Evolutionary conservation across 2,113 vertebrate genomes (phyloP), one percentile per base, ranked within the genome.

Genomic region (Agapornis roseicollis): DNA sequence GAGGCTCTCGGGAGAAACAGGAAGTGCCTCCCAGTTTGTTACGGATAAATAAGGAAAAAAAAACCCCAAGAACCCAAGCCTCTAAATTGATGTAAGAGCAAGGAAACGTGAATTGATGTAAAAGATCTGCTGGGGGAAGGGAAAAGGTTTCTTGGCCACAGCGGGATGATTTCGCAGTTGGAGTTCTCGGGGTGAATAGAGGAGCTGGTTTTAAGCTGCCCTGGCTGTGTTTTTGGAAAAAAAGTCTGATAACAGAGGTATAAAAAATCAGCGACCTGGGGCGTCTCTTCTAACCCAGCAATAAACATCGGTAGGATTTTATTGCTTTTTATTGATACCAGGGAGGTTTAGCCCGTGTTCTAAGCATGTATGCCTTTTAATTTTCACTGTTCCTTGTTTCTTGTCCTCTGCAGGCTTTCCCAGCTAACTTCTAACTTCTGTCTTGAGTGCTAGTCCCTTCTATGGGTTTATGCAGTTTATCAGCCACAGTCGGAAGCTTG

Each of bases 391-490:
- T 91, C 12, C 25, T 78, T 64, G 29, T 17, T 65, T 35, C 35
- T 70, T 61, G n/a, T 41, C 12, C 35, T 82, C 44, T 76, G n/a
- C 15, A 55, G 47, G 12, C 76, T 24, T 69, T 85, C 44, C 20
- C 28, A 68, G 7, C 33, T 61, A 11, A 16, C 33, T 69, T 60
- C 35, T 88, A 0, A 69, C 33, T 29, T 72, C 19, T 0, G 0
- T 37, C 5, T 56, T 69, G 53, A 69, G 6, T 3, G 3, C 63
- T 46, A 37, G 10, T n/a, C 6, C 4, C 39, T 90, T 72, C 13
- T 52, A 28, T 50, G 69, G 14, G 15, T 58, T 90, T 69, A 9
- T 27, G 27, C 13, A 50, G 28, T 61, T 85, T 81, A 55, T 80
- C 37, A 49, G n/a, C 7, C 23, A 11, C 44, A 27, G 58, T 7